Conservation (phyloP, 2,797 vertebrate genomes). For the Pseudotriccus pelzelni region DNA sequence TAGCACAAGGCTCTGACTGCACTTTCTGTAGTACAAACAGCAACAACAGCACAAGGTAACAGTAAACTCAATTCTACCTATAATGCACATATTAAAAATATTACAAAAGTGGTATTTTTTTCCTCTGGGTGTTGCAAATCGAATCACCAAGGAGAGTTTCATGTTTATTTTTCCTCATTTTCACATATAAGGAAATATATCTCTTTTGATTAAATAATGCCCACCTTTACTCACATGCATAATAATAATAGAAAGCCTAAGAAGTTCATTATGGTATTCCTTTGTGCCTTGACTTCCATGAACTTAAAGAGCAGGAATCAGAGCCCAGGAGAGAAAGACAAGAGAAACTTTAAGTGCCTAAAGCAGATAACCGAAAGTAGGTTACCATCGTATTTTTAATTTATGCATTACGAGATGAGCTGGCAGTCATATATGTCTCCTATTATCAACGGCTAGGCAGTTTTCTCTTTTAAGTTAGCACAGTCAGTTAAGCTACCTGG, state of each 20-base stretch:
- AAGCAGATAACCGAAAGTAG: conserved; percentile 53
- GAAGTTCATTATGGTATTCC: conserved; percentile 5
- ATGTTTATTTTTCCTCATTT: not conserved
- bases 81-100: not conserved
- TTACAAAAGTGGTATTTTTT: not conserved
- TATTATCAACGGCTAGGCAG: not conserved
- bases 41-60: rapidly evolving
- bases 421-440: not conserved
- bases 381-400: conserved; percentile 45
- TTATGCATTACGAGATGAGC: not conserved
- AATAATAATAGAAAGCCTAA: not conserved
- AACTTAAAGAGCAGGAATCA: conserved; percentile 23
- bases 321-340: conserved; percentile 21
- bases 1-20: not conserved
- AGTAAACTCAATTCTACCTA: not conserved
- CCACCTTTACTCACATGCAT: not conserved
- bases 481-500: not conserved
- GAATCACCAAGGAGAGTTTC: not conserved
- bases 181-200: not conserved
- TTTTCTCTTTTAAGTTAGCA: not conserved
- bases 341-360: conserved; percentile 23
- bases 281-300: conserved; percentile 45
- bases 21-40: not conserved
- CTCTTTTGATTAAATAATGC: not conserved
- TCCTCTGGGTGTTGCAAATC: not conserved